Percentiles rank a stretch among this genome's conserved stretches.
Evolutionary conservation across 2,113 vertebrate genomes (phyloP).

Genomic region (Jaculus jaculus): DNA sequence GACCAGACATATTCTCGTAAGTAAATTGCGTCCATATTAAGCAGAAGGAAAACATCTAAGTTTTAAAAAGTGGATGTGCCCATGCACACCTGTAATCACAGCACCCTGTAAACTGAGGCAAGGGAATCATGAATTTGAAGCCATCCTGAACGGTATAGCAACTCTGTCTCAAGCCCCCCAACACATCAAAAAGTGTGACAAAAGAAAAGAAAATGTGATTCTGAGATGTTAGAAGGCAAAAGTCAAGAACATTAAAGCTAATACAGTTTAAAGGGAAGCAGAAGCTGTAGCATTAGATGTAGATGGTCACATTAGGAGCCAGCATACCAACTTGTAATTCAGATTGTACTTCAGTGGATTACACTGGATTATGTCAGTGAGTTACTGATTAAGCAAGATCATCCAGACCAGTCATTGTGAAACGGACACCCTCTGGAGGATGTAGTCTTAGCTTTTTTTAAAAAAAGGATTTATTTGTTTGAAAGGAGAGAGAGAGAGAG

Average conservation of each 20-base stretch:
- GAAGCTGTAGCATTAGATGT: not conserved
- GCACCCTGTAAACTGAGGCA: not conserved
- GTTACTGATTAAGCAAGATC: not conserved
- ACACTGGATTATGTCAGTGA: not conserved
- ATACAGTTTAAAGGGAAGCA: not conserved
- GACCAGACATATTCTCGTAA: not conserved
- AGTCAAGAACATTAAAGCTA: not conserved
- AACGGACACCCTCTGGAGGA: not conserved
- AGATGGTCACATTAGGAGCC: not conserved
- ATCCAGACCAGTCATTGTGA: not conserved
- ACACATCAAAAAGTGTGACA: not conserved
- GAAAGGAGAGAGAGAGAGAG: no score
- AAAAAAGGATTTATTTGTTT: no score
- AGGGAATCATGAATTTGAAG: not conserved
- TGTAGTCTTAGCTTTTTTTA: not conserved
- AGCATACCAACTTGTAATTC: not conserved
- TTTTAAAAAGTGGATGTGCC: not conserved
- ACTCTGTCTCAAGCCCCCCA: not conserved
- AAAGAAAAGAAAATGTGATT: not conserved
- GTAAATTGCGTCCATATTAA: not conserved
- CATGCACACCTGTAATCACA: not conserved
- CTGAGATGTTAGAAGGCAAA: slow-evolving; percentile 27
- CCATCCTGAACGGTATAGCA: not conserved
- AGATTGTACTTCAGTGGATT: not conserved
- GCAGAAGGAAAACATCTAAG: not conserved